These are phyloP conservation scores for Stercorarius parasiticus DNA, from an alignment of 2,113 vertebrate genomes.

Conservation along the genomic window DNA sequence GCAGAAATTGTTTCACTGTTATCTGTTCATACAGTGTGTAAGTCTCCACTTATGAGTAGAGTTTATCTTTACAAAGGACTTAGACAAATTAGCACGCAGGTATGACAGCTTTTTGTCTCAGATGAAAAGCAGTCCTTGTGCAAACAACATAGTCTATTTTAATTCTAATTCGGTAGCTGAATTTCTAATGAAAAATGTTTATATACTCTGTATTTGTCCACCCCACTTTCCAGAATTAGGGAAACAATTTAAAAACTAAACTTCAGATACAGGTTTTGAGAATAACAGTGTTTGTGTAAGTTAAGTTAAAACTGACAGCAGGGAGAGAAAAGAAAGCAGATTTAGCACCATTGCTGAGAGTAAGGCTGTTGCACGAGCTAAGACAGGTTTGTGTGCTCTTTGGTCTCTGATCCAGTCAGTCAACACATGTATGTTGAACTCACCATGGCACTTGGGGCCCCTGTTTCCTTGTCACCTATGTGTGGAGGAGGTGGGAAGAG, in stretches of 20 bases:
- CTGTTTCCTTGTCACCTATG: not conserved
- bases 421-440: not conserved
- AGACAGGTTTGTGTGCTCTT: not conserved
- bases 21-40: not conserved
- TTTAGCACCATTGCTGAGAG: not conserved
- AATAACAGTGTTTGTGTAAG: accelerated
- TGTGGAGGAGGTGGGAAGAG: not conserved
- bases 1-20: not conserved
- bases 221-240: not conserved
- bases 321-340: not conserved
- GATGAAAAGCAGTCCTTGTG: not conserved
- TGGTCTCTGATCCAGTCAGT: not conserved
- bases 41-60: not conserved
- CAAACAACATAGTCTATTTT: not conserved
- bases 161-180: not conserved
- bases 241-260: not conserved
- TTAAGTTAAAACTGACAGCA: not conserved
- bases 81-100: not conserved
- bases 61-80: not conserved
- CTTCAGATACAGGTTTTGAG: not conserved
- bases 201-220: accelerated
- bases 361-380: not conserved
- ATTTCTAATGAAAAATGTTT: not conserved
- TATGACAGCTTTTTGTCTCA: not conserved
- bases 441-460: not conserved